Evolutionary conservation across 2,113 vertebrate species (phyloP).

Genomic region (Okapia johnstoni): DNA sequence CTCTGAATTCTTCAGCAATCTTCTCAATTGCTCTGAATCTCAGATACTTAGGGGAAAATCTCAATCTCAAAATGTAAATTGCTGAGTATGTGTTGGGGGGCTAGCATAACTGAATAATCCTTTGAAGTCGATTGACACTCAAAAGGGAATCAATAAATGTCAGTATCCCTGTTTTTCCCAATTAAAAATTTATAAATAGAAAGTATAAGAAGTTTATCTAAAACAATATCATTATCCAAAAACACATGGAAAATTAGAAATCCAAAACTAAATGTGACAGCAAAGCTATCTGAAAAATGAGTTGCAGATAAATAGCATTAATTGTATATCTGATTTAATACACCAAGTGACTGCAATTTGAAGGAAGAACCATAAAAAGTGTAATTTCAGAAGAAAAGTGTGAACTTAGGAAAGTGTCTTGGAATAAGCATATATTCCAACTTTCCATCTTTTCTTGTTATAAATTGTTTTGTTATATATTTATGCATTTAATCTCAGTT

Average conservation of each 20-base stretch:
- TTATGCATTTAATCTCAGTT: background rate
- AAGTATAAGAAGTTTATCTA: background rate
- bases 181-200: background rate
- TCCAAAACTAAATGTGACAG: background rate
- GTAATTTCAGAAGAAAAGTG: too few relatives aligned
- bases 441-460: background rate
- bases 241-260: background rate
- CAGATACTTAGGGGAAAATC: conserved; percentile 23
- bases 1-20: conserved; percentile 34
- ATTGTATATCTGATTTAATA: background rate
- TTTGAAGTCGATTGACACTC: background rate
- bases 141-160: background rate
- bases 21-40: conserved; percentile 30
- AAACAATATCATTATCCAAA: background rate
- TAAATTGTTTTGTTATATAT: background rate
- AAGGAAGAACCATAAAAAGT: background rate
- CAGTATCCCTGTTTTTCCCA: background rate
- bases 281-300: background rate
- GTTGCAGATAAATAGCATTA: background rate
- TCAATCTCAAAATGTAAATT: conserved; percentile 35
- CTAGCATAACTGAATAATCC: background rate
- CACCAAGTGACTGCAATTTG: background rate
- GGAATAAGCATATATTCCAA: too few relatives aligned
- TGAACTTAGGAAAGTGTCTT: too few relatives aligned
- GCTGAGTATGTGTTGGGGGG: background rate